Percentiles rank a stretch among this genome's conserved stretches.
Evolutionary conservation across 1,140 invertebrate genomes (phyloP).

Genomic region (Drosophila auraria): DNA sequence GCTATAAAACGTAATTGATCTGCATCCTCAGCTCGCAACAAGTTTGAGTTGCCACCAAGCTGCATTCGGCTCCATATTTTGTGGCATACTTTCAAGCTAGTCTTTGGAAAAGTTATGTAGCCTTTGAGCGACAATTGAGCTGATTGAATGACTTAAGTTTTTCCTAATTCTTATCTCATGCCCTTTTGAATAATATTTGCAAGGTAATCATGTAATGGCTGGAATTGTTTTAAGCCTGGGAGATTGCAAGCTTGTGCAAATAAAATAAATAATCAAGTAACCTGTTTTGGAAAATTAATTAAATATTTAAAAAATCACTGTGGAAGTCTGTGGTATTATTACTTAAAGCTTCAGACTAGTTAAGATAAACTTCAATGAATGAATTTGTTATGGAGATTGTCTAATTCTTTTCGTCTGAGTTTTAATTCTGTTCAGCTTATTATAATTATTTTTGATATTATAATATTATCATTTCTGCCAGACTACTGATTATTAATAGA

Average conservation of each 20-base stretch:
- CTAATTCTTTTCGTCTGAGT: neutral
- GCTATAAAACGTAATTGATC: constrained; percentile 32
- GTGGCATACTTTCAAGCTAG: constrained; percentile 23
- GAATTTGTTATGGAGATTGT: neutral
- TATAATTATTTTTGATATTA: neutral
- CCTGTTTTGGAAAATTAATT: neutral
- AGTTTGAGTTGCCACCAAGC: constrained; percentile 36
- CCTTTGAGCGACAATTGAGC: neutral
- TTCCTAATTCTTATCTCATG: no score
- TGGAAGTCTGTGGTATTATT: no score
- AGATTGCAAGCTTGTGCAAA: neutral
- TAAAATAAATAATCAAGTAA: neutral
- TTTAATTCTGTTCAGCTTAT: neutral
- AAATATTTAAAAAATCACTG: neutral
- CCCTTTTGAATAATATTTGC: neutral
- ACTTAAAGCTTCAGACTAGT: neutral
- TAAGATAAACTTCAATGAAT: neutral
- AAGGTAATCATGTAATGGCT: neutral
- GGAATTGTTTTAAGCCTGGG: neutral
- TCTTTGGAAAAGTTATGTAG: neutral
- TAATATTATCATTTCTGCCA: neutral
- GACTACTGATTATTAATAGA: no score
- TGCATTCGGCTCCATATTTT: constrained; percentile 1
- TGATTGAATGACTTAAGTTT: neutral
- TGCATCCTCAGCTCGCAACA: constrained; percentile 33